These are phyloP conservation scores for Ichneumon xanthorius DNA, from an alignment of 2,888 invertebrate genomes.

Conservation along the genomic window DNA sequence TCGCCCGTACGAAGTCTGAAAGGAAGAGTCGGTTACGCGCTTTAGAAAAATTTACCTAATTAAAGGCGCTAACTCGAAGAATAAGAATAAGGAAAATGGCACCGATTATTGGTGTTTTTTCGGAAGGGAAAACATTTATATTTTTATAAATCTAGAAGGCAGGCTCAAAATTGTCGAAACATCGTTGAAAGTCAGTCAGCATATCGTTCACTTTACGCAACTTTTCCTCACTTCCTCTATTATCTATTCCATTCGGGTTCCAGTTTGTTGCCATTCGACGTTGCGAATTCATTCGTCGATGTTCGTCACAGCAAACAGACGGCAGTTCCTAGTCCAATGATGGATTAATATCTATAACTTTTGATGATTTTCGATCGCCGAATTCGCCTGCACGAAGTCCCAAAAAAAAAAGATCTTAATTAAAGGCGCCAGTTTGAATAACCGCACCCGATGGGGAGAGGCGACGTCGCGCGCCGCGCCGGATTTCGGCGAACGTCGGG, in stretches of 20 bases:
- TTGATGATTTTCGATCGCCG: neutral
- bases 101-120: too few species aligned
- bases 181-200: neutral
- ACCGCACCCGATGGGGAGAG: constrained; percentile 20
- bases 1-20: constrained; percentile 19
- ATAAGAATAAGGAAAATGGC: too few species aligned
- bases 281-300: constrained; percentile 13
- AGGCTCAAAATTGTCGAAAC: neutral
- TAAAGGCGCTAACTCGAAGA: neutral
- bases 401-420: constrained; percentile 37
- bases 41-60: constrained; percentile 47
- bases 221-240: neutral
- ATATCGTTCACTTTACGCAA: neutral
- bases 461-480: constrained; percentile 9
- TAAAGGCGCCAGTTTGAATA: constrained; percentile 13
- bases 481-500: constrained; percentile 15
- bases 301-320: constrained; percentile 13
- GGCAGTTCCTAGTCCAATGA: neutral
- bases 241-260: neutral
- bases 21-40: neutral
- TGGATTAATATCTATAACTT: constrained; percentile 22
- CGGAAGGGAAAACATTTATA: too few species aligned
- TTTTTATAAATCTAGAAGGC: too few species aligned
- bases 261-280: neutral
- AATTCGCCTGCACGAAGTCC: constrained; percentile 19